Percentiles rank a stretch among this genome's conserved stretches.
Evolutionary conservation across 1,140 invertebrate species (phyloP).

Genomic region (Hormaphis cornu): DNA sequence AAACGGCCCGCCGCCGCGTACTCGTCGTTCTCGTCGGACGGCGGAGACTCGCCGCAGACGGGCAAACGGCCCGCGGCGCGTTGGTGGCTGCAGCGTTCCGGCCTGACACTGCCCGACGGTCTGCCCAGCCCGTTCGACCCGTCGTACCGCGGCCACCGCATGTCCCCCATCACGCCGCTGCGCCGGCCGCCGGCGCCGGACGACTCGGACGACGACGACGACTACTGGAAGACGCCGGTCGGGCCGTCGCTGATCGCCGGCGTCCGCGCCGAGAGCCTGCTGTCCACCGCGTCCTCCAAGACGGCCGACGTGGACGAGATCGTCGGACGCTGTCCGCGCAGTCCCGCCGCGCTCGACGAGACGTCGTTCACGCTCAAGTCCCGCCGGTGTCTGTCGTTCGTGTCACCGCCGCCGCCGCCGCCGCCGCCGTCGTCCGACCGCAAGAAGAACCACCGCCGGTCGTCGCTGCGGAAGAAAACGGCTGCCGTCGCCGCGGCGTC

Average conservation of each 20-base stretch:
- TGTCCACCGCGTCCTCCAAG: constrained; percentile 23
- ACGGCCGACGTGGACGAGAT: constrained; percentile 31
- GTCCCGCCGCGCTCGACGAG: constrained; percentile 36
- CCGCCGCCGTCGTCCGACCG: too few relatives aligned
- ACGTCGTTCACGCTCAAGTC: constrained; percentile 37
- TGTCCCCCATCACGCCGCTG: neutral
- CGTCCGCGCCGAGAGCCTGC: constrained; percentile 2
- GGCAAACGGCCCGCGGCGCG: constrained; percentile 44
- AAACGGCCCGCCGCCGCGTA: neutral
- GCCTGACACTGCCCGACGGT: constrained; percentile 39
- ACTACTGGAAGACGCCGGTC: constrained; percentile 24
- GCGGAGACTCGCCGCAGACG: constrained; percentile 42
- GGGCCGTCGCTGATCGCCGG: constrained; percentile 31
- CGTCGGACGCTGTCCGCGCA: constrained; percentile 5
- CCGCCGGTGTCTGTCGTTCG: constrained; percentile 38
- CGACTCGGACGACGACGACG: constrained; percentile 1
- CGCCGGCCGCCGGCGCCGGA: constrained; percentile 20
- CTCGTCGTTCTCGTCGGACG: constrained; percentile 38
- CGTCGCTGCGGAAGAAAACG: neutral
- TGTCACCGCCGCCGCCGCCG: constrained; percentile 35
- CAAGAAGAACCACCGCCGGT: neutral
- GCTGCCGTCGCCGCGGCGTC: neutral
- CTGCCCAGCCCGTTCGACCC: constrained; percentile 37
- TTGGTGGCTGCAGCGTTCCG: constrained; percentile 38
- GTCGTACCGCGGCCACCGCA: neutral